These are phyloP conservation scores for Ramazzottius varieornatus DNA, from an alignment of 2,888 invertebrate genomes.

Conservation along the genomic window DNA sequence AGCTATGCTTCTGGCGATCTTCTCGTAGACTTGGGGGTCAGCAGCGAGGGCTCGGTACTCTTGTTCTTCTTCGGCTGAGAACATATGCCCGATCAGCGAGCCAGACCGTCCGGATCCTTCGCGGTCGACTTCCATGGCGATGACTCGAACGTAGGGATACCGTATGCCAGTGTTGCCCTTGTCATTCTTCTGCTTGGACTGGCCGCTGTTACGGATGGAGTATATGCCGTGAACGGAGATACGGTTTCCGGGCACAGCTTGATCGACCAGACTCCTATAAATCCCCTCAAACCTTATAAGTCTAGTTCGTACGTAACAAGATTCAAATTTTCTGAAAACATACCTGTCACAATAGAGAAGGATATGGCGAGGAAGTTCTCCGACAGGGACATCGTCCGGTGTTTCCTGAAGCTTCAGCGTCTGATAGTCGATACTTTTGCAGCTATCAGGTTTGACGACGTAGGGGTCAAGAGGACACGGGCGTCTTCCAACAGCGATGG, in stretches of 20 bases:
- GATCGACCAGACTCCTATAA: conserved; percentile 51
- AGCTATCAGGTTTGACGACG: conserved; percentile 90
- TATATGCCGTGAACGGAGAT: conserved; percentile 78
- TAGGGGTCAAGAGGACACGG: conserved; percentile 91
- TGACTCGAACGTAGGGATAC: conserved; percentile 70
- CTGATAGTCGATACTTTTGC: conserved; percentile 90
- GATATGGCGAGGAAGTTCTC: conserved; percentile 88
- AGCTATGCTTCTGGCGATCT: conserved; percentile 63
- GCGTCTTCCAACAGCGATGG: conserved; percentile 40
- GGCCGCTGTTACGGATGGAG: conserved; percentile 51
- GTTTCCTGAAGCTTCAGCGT: conserved; percentile 84
- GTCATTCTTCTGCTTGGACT: conserved; percentile 12
- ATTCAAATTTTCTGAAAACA: background rate
- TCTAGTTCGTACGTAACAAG: background rate
- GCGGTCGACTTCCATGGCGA: conserved; percentile 64
- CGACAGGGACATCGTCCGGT: conserved; percentile 76
- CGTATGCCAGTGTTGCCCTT: conserved; percentile 51
- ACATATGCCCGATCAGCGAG: conserved; percentile 13
- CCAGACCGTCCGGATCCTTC: conserved; percentile 38
- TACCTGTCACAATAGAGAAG: conserved; percentile 75
- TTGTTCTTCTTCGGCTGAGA: conserved; percentile 44
- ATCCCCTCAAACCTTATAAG: background rate
- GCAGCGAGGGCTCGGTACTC: conserved; percentile 55
- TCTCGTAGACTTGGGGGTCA: conserved; percentile 58
- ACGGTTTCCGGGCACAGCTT: conserved; percentile 79